These are phyloP conservation scores for Sebastolobus alascanus DNA, from an alignment of 2,797 vertebrate species.

Conservation along the genomic window DNA sequence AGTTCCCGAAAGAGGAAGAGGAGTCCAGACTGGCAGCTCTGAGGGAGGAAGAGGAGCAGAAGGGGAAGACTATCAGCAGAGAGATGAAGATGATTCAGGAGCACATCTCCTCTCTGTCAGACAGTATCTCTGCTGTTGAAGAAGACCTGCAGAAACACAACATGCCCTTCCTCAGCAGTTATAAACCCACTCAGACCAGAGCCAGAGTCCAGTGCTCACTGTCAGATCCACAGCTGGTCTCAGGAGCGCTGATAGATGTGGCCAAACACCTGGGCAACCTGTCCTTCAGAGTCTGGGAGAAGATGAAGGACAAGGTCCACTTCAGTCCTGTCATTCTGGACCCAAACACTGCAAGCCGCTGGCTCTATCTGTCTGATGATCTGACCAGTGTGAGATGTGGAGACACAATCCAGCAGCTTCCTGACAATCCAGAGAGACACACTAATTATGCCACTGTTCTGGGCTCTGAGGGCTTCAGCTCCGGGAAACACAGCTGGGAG, in stretches of 20 bases:
- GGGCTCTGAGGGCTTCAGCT: too few relatives aligned
- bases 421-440: too few relatives aligned
- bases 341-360: too few relatives aligned
- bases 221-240: not conserved
- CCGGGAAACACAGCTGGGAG: too few relatives aligned
- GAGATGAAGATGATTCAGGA: conserved; percentile 48
- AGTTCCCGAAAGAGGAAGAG: conserved; percentile 79
- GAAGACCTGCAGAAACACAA: conserved; percentile 21
- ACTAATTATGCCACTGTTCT: too few relatives aligned
- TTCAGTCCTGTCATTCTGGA: too few relatives aligned
- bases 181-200: not conserved
- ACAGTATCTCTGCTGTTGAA: conserved; percentile 49
- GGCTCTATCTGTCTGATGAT: too few relatives aligned
- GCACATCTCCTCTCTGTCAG: conserved; percentile 51
- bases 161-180: too few relatives aligned
- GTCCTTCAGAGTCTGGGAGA: too few relatives aligned
- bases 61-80: conserved; percentile 34
- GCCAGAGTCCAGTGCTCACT: not conserved
- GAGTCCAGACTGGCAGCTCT: conserved; percentile 65
- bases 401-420: too few relatives aligned
- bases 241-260: not conserved
- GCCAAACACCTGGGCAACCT: conserved; percentile 3
- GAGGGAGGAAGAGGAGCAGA: conserved; percentile 67
- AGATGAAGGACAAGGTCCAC: too few relatives aligned
- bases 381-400: too few relatives aligned